Evolutionary conservation across 2,797 vertebrate genomes (phyloP), one percentile per base, ranked within the genome.

Genomic region (Vespertilio murinus): DNA sequence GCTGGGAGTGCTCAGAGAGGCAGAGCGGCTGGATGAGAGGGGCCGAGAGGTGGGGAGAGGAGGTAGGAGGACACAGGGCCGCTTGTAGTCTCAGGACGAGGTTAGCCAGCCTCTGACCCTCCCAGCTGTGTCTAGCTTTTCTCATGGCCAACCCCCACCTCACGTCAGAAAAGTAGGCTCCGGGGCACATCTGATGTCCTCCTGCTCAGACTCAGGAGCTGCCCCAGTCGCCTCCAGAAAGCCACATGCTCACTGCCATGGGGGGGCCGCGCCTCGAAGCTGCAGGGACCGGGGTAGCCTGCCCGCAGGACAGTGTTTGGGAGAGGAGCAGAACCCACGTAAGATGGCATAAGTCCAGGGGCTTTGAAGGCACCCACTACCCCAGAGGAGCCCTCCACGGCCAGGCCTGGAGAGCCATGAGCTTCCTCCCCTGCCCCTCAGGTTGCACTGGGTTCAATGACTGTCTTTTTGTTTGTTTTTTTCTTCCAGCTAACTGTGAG

Each of bases 171-270:
- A 23, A 8, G 23, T 5, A 2, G 52, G 25, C 6, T 52, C 69
- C 71, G 2, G 5, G 7, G 5, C 38, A 1, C 0, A 0, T 0
- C 8, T 23, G 38, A 4, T 38, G 3, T 8, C 25, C 5, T 9
- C 25, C n/a, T 52, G 17, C 33, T 10, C 54, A 28, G n/a, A 3
- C 71, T 8, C 56, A 14, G 61, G 33, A 25, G 23, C n/a, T 47
- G n/a, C 4, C 67, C 56, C 42, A 3, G 40, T 10, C 2, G 0
- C 28, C 33, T n/a, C 35, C 28, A 33, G 45, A n/a, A 17, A 54
- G 28, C 11, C 8, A 0, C 1, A 2, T 0, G 52, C 11, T 70
- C 64, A 3, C 38, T 18, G 28, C 75, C 16, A 1, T 18, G 0
- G 5, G 13, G 17, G 17, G 40, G 18, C 5, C 3, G 18, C 77